These are phyloP conservation scores for Pleuronectes platessa DNA, from an alignment of 2,113 vertebrate species.

Conservation along the genomic window DNA sequence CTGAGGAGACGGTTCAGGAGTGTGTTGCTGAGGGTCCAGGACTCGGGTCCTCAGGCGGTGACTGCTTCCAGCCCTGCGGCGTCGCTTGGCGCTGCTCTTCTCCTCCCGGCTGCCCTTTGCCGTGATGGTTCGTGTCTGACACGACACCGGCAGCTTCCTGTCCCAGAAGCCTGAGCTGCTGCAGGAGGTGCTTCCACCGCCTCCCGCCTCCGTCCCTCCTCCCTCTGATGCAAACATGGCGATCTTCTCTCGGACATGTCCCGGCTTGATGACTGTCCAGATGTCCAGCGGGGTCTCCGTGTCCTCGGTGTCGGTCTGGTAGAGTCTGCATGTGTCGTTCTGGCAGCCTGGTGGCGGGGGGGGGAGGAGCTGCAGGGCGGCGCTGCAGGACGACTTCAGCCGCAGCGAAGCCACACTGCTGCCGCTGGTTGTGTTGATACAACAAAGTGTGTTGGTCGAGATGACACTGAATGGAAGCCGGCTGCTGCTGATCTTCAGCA, in stretches of 20 bases:
- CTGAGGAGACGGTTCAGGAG: neutral
- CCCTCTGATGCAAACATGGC: constrained; percentile 88
- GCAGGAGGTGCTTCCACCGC: neutral
- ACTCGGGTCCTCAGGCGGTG: constrained; percentile 10
- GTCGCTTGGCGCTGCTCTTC: constrained; percentile 50
- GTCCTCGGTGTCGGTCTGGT: constrained; percentile 81
- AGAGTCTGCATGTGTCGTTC: constrained; percentile 64
- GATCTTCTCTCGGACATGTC: constrained; percentile 96
- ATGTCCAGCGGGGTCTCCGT: constrained; percentile 85
- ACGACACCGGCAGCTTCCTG: rapidly evolving
- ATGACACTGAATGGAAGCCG: constrained; percentile 82
- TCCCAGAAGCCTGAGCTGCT: neutral
- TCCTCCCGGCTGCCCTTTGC: constrained; percentile 59
- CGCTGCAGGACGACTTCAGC: constrained; percentile 22
- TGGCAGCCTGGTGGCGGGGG: constrained; percentile 1
- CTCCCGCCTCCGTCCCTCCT: neutral
- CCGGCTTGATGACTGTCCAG: constrained; percentile 93
- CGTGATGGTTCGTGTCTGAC: constrained; percentile 20
- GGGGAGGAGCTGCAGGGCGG: neutral
- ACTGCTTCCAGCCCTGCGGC: constrained; percentile 31
- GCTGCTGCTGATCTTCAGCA: constrained; percentile 63
- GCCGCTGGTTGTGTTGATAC: neutral
- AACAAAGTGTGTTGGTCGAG: constrained; percentile 85
- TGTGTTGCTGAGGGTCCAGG: neutral
- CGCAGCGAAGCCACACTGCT: neutral